phyloP scores from a whole-genome alignment of 2,888 invertebrate species.

The Selenia dentaria region DNA sequence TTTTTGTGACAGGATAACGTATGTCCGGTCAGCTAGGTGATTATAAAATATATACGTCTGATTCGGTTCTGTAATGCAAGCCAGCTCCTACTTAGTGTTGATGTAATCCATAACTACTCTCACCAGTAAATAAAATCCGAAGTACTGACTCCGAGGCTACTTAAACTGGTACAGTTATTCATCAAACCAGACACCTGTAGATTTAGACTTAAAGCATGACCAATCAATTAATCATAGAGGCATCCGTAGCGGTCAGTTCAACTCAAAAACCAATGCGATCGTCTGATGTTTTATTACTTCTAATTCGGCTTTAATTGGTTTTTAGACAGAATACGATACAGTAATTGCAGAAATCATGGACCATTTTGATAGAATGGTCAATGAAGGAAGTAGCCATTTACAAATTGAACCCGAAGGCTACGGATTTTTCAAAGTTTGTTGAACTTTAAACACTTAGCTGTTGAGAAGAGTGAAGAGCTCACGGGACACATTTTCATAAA shows the following conservation, averaged over 20 bases:
- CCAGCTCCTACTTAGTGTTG: too few species aligned
- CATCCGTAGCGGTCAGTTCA: slow-evolving; percentile 14
- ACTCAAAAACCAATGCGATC: slow-evolving; percentile 16
- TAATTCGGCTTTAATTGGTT: slow-evolving; percentile 30
- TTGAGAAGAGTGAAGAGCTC: too few species aligned
- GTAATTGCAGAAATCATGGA: slow-evolving; percentile 19
- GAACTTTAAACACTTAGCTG: slow-evolving; percentile 3
- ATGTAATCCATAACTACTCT: neutral
- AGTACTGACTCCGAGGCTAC: neutral
- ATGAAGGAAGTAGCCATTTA: slow-evolving; percentile 13
- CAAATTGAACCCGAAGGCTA: slow-evolving; percentile 18
- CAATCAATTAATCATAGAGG: slow-evolving; percentile 23
- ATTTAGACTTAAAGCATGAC: slow-evolving; percentile 20
- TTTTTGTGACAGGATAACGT: too few species aligned
- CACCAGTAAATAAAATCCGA: neutral
- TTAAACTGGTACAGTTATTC: slow-evolving; percentile 15
- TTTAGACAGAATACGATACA: slow-evolving; percentile 13
- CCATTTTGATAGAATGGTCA: slow-evolving; percentile 2
- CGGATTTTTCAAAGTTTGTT: slow-evolving; percentile 11
- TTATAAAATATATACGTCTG: too few species aligned
- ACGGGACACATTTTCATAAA: too few species aligned
- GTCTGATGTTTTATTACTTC: slow-evolving; percentile 28
- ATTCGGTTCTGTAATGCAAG: too few species aligned
- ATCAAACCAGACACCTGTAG: slow-evolving; percentile 21
- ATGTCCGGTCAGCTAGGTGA: too few species aligned